phyloP scores from a whole-genome alignment of 1,140 invertebrate genomes.

The Tetragnatha versicolor region DNA sequence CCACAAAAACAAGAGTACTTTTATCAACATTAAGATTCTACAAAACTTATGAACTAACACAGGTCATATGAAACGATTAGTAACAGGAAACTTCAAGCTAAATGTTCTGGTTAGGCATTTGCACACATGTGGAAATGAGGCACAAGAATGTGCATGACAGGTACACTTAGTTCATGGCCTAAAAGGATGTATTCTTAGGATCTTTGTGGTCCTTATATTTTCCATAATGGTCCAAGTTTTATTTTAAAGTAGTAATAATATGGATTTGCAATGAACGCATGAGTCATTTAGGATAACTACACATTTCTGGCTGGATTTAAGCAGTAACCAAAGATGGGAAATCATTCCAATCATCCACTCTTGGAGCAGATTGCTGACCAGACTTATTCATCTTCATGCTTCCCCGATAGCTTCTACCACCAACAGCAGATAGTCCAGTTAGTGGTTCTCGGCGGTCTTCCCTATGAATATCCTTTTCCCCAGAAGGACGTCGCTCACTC shows the following conservation, averaged over 20 bases:
- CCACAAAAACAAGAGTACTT: too few relatives aligned
- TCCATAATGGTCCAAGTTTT: background rate
- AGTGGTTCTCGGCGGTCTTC: constrained; percentile 55
- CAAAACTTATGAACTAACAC: too few relatives aligned
- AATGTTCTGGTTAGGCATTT: too few relatives aligned
- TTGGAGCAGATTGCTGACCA: constrained; percentile 76
- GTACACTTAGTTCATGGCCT: constrained; percentile 32
- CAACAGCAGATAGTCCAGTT: constrained; percentile 2
- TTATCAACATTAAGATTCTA: too few relatives aligned
- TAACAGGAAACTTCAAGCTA: too few relatives aligned
- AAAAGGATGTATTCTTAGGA: constrained; percentile 38
- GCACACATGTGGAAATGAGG: background rate
- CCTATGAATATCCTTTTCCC: constrained; percentile 51
- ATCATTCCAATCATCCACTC: constrained; percentile 93
- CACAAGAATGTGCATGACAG: constrained; percentile 15
- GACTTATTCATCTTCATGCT: constrained; percentile 54
- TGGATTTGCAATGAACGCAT: constrained; percentile 31
- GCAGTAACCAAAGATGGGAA: constrained; percentile 83
- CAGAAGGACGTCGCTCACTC: constrained; percentile 58
- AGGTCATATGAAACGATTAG: too few relatives aligned
- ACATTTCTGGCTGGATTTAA: constrained; percentile 54
- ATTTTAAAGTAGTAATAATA: constrained; percentile 25
- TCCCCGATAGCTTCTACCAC: constrained; percentile 45
- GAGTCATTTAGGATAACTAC: constrained; percentile 43
- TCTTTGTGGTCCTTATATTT: background rate